phyloP scores from a whole-genome alignment of 2,888 invertebrate species.

The Leptopterna dolabrata region DNA sequence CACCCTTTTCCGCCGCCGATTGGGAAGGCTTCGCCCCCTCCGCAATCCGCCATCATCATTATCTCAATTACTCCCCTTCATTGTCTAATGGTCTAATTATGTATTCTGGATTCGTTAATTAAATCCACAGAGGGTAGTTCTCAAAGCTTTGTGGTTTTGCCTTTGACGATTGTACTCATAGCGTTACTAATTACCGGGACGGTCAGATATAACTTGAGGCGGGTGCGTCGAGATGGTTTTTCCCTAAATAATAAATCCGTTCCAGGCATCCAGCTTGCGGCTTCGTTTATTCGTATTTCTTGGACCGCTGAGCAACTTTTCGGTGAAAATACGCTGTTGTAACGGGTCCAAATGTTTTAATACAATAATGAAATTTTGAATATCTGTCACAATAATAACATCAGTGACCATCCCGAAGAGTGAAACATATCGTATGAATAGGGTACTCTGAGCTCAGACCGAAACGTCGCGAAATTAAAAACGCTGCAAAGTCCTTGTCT shows the following conservation, averaged over 20 bases:
- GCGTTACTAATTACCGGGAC: conserved; percentile 30
- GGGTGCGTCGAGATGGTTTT: neutral
- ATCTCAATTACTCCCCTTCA: conserved; percentile 50
- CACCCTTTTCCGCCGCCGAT: neutral
- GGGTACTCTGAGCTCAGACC: too few relatives aligned
- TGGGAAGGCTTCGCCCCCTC: neutral
- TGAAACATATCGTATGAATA: too few relatives aligned
- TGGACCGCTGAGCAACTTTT: too few relatives aligned
- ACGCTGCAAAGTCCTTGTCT: too few relatives aligned
- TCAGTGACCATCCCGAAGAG: too few relatives aligned
- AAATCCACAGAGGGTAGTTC: conserved; percentile 35
- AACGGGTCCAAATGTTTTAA: too few relatives aligned
- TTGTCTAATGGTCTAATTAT: conserved; percentile 52
- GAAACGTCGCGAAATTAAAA: too few relatives aligned
- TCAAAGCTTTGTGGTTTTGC: conserved; percentile 39
- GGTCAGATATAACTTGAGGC: neutral
- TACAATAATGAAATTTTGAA: too few relatives aligned
- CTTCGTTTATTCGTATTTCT: too few relatives aligned
- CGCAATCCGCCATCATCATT: conserved; percentile 47
- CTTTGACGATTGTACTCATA: conserved; percentile 32
- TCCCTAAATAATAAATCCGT: neutral
- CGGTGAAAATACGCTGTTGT: too few relatives aligned
- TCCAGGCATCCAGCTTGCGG: neutral
- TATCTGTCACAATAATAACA: too few relatives aligned
- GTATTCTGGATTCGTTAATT: conserved; percentile 52